These are phyloP conservation scores for Cheilosia vulpina DNA, from an alignment of 2,888 invertebrate species.

Conservation along the genomic window DNA sequence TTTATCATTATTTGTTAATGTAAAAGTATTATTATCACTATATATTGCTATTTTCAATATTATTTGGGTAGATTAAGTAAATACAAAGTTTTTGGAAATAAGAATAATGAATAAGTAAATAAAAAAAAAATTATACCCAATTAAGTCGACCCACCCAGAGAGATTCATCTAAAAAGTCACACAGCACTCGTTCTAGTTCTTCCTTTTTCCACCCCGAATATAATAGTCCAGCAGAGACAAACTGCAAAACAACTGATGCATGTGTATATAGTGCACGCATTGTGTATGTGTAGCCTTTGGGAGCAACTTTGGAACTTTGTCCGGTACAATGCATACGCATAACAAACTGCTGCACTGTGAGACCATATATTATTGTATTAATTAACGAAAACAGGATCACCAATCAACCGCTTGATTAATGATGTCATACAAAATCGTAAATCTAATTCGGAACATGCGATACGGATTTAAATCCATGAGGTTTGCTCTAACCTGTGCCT, in stretches of 20 bases:
- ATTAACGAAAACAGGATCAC: constrained; percentile 84
- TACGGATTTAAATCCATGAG: constrained; percentile 75
- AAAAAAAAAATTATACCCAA: too few species aligned
- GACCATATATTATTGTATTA: constrained; percentile 84
- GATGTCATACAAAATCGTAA: constrained; percentile 83
- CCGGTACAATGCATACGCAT: constrained; percentile 57
- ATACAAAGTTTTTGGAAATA: too few species aligned
- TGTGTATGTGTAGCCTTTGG: constrained; percentile 8
- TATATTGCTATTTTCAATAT: too few species aligned
- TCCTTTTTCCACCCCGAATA: too few species aligned
- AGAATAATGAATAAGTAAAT: too few species aligned
- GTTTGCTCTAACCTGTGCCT: constrained; percentile 53
- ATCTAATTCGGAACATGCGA: constrained; percentile 81
- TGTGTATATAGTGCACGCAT: neutral
- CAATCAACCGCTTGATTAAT: constrained; percentile 84
- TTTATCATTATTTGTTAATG: too few species aligned
- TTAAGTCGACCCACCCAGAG: too few species aligned
- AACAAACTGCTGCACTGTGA: constrained; percentile 71
- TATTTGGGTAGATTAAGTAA: too few species aligned
- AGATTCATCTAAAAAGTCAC: too few species aligned
- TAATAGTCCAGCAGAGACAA: constrained; percentile 1
- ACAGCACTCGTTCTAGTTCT: too few species aligned
- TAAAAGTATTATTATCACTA: too few species aligned
- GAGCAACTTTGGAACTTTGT: constrained; percentile 61
- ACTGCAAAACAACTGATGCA: constrained; percentile 47